phyloP scores from a whole-genome alignment of 2,797 vertebrate genomes.

The Hypotaenidia philippensis region DNA sequence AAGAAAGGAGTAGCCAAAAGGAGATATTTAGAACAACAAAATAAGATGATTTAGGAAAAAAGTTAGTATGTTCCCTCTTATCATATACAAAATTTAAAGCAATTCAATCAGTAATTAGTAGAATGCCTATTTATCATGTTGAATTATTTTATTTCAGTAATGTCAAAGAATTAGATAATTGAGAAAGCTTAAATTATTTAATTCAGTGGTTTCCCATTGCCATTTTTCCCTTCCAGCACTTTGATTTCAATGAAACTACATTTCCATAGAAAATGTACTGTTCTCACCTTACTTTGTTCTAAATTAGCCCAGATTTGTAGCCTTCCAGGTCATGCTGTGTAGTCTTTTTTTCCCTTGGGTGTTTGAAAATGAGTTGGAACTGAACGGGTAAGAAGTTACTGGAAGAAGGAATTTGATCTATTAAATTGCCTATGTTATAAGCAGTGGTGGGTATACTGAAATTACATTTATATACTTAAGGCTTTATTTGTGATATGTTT shows the following conservation, averaged over 20 bases:
- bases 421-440: conserved; percentile 30
- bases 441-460: not conserved
- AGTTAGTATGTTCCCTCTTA: not conserved
- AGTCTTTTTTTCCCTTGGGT: conserved; percentile 10
- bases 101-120: not conserved
- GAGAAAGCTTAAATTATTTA: conserved; percentile 36
- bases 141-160: conserved; percentile 12
- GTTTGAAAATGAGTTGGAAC: conserved; percentile 49
- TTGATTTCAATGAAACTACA: conserved; percentile 43
- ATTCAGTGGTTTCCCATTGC: conserved; percentile 1
- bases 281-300: conserved; percentile 47
- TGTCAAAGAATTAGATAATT: conserved; percentile 1
- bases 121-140: not conserved
- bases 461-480: conserved; percentile 16
- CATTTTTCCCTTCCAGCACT: conserved; percentile 8
- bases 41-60: not conserved
- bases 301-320: conserved; percentile 26
- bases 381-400: conserved; percentile 23
- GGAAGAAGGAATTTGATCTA: conserved; percentile 17
- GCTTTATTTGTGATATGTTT: not conserved
- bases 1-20: not conserved
- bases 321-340: conserved; percentile 11
- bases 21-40: not conserved
- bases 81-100: not conserved
- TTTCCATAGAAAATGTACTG: conserved; percentile 33